phyloP scores from a whole-genome alignment of 2,888 invertebrate species.

The Dynastes hyllus region DNA sequence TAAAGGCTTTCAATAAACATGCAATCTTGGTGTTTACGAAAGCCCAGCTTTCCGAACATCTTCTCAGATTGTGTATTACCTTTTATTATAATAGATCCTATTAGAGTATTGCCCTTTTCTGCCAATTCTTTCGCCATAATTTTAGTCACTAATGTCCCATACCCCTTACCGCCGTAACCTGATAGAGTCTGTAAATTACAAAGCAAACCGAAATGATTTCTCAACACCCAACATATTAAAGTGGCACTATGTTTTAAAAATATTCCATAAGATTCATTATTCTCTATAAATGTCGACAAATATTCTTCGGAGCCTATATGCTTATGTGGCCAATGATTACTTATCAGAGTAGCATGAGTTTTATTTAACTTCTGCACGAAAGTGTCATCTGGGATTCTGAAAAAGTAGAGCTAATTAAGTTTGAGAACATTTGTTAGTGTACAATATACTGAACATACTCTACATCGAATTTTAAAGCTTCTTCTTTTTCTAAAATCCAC shows the following conservation, averaged over 20 bases:
- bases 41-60: slow-evolving; percentile 45
- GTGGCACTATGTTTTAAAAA: slow-evolving; percentile 45
- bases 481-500: slow-evolving; percentile 56
- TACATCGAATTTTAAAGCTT: slow-evolving; percentile 58
- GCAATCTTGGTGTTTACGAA: slow-evolving; percentile 28
- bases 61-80: slow-evolving; percentile 41
- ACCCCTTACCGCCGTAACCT: slow-evolving; percentile 41
- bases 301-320: slow-evolving; percentile 55
- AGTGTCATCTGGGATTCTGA: slow-evolving; percentile 43
- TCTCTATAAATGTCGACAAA: slow-evolving; percentile 39
- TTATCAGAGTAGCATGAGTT: slow-evolving; percentile 50
- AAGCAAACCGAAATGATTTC: slow-evolving; percentile 37
- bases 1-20: slow-evolving; percentile 18
- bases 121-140: slow-evolving; percentile 43
- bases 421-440: not conserved
- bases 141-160: slow-evolving; percentile 41
- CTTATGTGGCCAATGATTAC: slow-evolving; percentile 56
- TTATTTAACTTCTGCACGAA: slow-evolving; percentile 49
- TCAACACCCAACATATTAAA: slow-evolving; percentile 47
- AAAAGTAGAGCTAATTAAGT: slow-evolving; percentile 13
- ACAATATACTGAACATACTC: slow-evolving; percentile 55
- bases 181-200: slow-evolving; percentile 40
- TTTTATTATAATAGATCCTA: slow-evolving; percentile 28
- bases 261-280: slow-evolving; percentile 34
- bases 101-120: slow-evolving; percentile 30